phyloP scores from a whole-genome alignment of 2,113 vertebrate genomes.

The Mormyrus lacerda region DNA sequence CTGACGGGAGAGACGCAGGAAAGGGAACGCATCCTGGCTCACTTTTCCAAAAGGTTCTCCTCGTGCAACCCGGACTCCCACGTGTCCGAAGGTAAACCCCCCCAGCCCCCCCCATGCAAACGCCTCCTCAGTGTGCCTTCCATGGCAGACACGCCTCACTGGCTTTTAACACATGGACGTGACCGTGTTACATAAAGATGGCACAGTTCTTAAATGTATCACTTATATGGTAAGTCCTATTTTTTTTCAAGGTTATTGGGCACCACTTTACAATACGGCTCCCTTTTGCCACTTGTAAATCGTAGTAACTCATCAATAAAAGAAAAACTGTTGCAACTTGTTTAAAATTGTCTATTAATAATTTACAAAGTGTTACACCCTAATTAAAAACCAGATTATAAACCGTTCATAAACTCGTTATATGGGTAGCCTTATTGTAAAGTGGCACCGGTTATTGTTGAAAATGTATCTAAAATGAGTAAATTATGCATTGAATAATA shows the following conservation, averaged over 20 bases:
- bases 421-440: too few species aligned
- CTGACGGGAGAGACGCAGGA: conserved; percentile 73
- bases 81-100: conserved; percentile 52
- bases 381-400: too few species aligned
- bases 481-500: not conserved
- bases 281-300: too few species aligned
- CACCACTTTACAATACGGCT: too few species aligned
- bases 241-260: too few species aligned
- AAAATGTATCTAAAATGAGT: not conserved
- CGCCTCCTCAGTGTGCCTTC: not conserved
- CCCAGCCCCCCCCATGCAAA: not conserved
- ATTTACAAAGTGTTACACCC: too few species aligned
- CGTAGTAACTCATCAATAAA: too few species aligned
- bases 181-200: not conserved
- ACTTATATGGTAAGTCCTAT: not conserved
- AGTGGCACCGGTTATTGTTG: too few species aligned
- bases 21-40: conserved; percentile 64
- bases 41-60: conserved; percentile 69
- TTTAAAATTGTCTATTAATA: too few species aligned
- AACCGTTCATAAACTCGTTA: too few species aligned
- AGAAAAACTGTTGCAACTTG: too few species aligned
- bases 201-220: not conserved
- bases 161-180: not conserved
- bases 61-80: conserved; percentile 58
- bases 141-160: not conserved